Conservation (phyloP, 2,797 vertebrate genomes). For the Chelmon rostratus region DNA sequence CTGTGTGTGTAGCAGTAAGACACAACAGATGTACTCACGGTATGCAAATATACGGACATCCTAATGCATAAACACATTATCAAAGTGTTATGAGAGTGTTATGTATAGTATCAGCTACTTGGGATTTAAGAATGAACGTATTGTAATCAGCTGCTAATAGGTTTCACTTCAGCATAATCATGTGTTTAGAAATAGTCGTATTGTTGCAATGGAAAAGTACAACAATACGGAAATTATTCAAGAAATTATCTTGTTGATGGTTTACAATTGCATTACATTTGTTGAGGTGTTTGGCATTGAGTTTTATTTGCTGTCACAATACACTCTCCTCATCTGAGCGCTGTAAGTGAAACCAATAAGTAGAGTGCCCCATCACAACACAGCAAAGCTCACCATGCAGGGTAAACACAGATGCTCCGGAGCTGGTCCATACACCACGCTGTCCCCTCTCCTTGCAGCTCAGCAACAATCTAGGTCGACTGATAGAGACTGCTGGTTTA, state of each 20-base stretch:
- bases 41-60: conserved; percentile 6
- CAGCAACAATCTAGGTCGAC: conserved; percentile 61
- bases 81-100: background rate
- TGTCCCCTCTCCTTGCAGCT: conserved; percentile 43
- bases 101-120: conserved; percentile 19
- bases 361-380: conserved; percentile 64
- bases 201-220: conserved; percentile 10
- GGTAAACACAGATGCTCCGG: conserved; percentile 73
- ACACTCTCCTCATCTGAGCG: conserved; percentile 14
- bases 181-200: conserved; percentile 33
- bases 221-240: conserved; percentile 13
- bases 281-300: conserved; percentile 33
- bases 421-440: conserved; percentile 56
- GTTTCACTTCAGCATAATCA: background rate
- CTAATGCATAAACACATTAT: conserved; percentile 14
- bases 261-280: conserved; percentile 18
- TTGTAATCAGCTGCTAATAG: conserved; percentile 15
- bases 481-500: conserved; percentile 46
- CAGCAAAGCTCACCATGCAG: conserved; percentile 76
- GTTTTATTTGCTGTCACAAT: conserved; percentile 39
- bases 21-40: conserved; percentile 12
- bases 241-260: background rate
- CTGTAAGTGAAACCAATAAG: conserved; percentile 68
- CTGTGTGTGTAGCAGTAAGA: conserved; percentile 5
- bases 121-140: conserved; percentile 3